Evolutionary conservation across 2,888 invertebrate genomes (phyloP), one percentile per base, ranked within the genome.

Genomic region (Nasonovia ribisnigri): DNA sequence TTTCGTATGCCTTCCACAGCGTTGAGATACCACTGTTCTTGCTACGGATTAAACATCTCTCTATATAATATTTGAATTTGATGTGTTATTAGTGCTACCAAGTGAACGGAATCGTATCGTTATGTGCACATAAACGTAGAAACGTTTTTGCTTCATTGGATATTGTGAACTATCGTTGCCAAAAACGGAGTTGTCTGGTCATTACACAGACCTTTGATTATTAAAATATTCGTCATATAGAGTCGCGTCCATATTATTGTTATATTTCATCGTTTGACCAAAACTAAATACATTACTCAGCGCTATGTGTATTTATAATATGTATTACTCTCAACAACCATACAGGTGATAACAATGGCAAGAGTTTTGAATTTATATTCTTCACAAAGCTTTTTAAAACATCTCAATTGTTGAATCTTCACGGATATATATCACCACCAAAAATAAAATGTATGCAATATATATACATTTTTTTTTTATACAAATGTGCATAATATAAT

Each of bases 351-450:
- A 77, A 77, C 77, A 77, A 77, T 77, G 20, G 36, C 1, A 36
- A 42, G 20, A 77, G 77, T 77, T 77, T 77, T 77, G 77, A 77
- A 77, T 77, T 77, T 77, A 77, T 77, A 77, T 77, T 77, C 36
- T 36, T 77, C 36, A 77, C 77, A 77, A 36, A 77, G 77, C 77
- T 77, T 77, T 77, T 77, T 77, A 77, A 77, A 77, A 77, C 36
- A 36, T 77, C 36, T 77, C 77, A 77, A 77, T 77, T 77, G 77
- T 77, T 77, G 77, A 77, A 77, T 36, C 77, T 77, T 77, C 20
- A 20, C 20, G 2, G 36, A 36, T 77, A 36, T 77, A 36, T 42
- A 77, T 77, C 77, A 36, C 77, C 77, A 8, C 77, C 77, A 36
- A 77, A 77, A 77, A 77, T 77, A 77, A 77, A 77, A 77, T 36